Evolutionary conservation across 2,113 vertebrate genomes (phyloP), one percentile per base, ranked within the genome.

Genomic region (Triplophysa siluroides): DNA sequence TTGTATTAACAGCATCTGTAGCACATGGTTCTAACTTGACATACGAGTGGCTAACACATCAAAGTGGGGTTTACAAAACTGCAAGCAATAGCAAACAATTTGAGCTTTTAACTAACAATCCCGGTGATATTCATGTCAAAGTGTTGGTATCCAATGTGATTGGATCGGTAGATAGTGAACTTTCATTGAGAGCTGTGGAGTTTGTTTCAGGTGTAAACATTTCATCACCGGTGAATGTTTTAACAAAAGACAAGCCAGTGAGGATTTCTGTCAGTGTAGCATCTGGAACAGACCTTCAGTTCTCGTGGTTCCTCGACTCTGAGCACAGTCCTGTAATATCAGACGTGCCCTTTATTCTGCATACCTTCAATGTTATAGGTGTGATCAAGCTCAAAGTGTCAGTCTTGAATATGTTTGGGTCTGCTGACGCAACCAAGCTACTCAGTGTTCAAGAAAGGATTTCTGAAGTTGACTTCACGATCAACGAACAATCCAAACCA

Each of bases 1-100:
- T 91, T 3, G 26, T 77, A 3, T 89, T 92, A 52, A 79, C 38
- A 7, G 90, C 90, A 21, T 87, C 82, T 67, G 61, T 92, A 24
- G 70, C 58, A 12, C 83, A 76, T 38, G 93, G 93, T 18, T 93
- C 92, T 33, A 92, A 90, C 79, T 80, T 94, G 4, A 89, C 88
- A 2, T 95, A 88, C 70, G 67, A 79, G 6, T 95, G 93, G 94
- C 29, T 83, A 4, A 80, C 78, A 54, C 71, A 60, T 9, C 89
- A 83, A 19, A 79, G 70, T n/a, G 68, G 52, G 79, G 71, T 24
- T 64, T 83, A 81, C 9, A 50, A 73, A 66, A 76, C 74, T 14
- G 52, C 47, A 61, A 78, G 80, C 1, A 61, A 82, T 13, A 87
- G 85, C 5, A 61, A 89, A 23, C 5, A 58, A 26, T 90, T 94